Evolutionary conservation across 2,113 vertebrate species (phyloP).

Genomic region (Chelonoidis abingdonii): DNA sequence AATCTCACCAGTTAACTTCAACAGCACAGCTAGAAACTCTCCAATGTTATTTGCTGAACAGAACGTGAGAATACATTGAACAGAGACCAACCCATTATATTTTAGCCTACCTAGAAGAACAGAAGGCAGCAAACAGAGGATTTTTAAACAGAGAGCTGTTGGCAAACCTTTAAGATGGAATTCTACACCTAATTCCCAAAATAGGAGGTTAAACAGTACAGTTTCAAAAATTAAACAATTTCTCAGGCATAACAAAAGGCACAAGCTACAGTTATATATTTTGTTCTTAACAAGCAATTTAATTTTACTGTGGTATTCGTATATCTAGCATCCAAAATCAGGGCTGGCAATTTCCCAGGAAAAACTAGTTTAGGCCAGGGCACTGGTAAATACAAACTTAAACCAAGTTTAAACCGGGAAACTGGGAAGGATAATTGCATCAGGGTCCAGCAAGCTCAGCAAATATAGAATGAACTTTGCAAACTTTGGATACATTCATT

Average conservation of each 20-base stretch:
- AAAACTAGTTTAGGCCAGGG: not conserved
- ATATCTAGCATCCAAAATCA: not conserved
- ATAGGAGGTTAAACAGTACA: not conserved
- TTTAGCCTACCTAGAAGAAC: not conserved
- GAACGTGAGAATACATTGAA: not conserved
- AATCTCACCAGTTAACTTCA: not conserved
- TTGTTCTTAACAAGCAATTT: not conserved
- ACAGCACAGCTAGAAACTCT: not conserved
- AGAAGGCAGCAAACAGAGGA: not conserved
- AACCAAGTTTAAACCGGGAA: not conserved
- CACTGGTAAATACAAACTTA: not conserved
- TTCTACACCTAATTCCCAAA: accelerated
- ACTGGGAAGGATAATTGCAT: not conserved
- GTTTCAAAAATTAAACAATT: not conserved
- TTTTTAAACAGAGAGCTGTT: not conserved
- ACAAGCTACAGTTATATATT: accelerated
- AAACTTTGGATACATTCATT: not conserved
- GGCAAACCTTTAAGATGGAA: not conserved
- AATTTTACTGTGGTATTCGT: not conserved
- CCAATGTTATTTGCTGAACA: not conserved
- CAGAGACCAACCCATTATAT: accelerated
- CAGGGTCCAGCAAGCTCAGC: not conserved
- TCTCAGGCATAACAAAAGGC: not conserved
- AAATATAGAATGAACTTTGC: not conserved
- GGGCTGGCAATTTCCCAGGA: not conserved